phyloP scores from a whole-genome alignment of 2,797 vertebrate genomes.

The Sebastes iracundus region DNA sequence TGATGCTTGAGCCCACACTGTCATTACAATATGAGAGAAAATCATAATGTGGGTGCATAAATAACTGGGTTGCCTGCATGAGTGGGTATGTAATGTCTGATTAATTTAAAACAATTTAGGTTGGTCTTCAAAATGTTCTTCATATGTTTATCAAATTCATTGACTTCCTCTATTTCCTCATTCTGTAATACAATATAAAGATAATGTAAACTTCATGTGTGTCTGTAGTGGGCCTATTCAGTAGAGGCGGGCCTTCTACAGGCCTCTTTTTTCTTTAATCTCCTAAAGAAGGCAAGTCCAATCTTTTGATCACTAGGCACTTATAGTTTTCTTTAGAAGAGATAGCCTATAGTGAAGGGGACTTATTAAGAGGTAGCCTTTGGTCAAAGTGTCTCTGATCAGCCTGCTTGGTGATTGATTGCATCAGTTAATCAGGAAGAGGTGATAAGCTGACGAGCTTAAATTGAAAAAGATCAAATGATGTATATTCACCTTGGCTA shows the following conservation, averaged over 20 bases:
- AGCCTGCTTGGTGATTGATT: neutral
- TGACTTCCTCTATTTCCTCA: no score
- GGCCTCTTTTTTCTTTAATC: neutral
- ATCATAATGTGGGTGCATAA: no score
- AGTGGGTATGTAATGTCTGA: no score
- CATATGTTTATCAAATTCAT: no score
- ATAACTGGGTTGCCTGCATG: no score
- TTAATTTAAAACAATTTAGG: no score
- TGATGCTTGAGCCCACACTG: no score
- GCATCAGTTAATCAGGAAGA: neutral
- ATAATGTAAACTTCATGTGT: neutral
- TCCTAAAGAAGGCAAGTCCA: neutral
- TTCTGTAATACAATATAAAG: neutral
- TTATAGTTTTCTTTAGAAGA: neutral
- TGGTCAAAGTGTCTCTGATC: neutral
- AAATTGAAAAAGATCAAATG: neutral
- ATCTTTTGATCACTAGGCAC: neutral
- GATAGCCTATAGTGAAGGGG: neutral
- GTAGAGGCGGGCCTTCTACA: neutral
- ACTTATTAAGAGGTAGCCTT: neutral
- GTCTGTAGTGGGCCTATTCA: neutral
- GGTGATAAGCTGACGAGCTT: neutral
- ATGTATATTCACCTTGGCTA: neutral
- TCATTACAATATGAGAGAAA: no score
- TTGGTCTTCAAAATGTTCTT: no score